Conservation (phyloP, 2,113 vertebrate species). For the Eublepharis macularius region DNA sequence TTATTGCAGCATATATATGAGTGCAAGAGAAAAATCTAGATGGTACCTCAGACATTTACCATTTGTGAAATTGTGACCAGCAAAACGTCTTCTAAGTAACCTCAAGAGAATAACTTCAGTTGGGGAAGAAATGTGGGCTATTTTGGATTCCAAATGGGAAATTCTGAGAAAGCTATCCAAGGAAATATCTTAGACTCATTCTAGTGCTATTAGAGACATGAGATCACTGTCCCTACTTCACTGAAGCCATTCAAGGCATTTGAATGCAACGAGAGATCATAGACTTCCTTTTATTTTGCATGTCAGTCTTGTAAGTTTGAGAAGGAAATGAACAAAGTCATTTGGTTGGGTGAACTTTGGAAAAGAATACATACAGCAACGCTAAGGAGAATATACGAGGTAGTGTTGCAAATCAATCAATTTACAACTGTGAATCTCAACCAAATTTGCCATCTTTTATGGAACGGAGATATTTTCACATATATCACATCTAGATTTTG, state of each 20-base stretch:
- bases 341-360: background rate
- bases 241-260: conserved; percentile 22
- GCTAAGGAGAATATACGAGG: background rate
- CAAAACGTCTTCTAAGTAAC: background rate
- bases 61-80: conserved; percentile 7
- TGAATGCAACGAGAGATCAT: conserved; percentile 13
- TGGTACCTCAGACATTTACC: background rate
- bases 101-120: background rate
- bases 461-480: background rate
- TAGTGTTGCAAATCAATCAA: background rate
- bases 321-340: conserved; percentile 20
- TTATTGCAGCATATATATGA: background rate
- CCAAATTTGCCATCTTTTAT: background rate
- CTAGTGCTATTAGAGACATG: conserved; percentile 5
- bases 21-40: background rate
- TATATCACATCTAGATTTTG: background rate
- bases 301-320: conserved; percentile 11
- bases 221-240: conserved; percentile 14
- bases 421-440: background rate
- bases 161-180: conserved; percentile 30
- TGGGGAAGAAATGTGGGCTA: background rate
- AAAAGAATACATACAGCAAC: conserved; percentile 14
- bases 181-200: background rate
- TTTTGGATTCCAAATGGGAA: conserved; percentile 40
- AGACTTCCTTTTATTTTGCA: conserved; percentile 18